Percentiles rank a stretch among this genome's conserved stretches.
Conservation (phyloP, 2,113 vertebrate species). For the Colinus virginianus region DNA sequence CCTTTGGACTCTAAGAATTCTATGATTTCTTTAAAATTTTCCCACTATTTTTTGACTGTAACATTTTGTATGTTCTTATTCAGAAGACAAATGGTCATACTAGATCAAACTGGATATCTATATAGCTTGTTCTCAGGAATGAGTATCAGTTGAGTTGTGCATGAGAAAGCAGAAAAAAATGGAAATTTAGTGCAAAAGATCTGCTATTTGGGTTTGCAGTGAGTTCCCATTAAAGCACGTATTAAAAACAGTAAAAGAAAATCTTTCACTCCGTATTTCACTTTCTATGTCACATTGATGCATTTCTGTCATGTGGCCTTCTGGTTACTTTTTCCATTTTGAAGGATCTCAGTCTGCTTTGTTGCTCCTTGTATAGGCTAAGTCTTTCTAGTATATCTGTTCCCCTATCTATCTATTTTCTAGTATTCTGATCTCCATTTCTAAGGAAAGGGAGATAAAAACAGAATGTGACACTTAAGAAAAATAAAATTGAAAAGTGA, state of each 20-base stretch:
- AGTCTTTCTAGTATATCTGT: background rate
- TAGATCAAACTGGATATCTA: background rate
- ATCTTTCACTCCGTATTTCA: background rate
- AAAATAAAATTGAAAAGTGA: background rate
- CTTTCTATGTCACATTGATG: background rate
- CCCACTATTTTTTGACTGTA: background rate
- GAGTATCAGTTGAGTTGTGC: background rate
- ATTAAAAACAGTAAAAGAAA: background rate
- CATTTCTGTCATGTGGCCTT: background rate
- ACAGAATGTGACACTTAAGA: background rate
- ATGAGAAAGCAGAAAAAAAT: background rate
- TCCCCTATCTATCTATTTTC: background rate
- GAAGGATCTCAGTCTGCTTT: background rate
- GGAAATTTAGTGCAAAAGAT: background rate
- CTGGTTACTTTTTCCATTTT: background rate
- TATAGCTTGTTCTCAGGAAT: background rate
- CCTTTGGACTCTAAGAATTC: too few relatives aligned
- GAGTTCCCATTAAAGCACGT: background rate
- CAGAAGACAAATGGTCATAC: background rate
- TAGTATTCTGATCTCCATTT: background rate
- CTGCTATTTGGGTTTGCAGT: background rate
- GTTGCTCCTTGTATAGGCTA: background rate
- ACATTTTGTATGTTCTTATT: background rate
- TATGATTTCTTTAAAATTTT: background rate
- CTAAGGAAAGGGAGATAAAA: background rate